These are phyloP conservation scores for Turritopsis rubra DNA, from an alignment of 30 jellyfish, hydroid and myxozoan genomes.

Conservation along the genomic window DNA sequence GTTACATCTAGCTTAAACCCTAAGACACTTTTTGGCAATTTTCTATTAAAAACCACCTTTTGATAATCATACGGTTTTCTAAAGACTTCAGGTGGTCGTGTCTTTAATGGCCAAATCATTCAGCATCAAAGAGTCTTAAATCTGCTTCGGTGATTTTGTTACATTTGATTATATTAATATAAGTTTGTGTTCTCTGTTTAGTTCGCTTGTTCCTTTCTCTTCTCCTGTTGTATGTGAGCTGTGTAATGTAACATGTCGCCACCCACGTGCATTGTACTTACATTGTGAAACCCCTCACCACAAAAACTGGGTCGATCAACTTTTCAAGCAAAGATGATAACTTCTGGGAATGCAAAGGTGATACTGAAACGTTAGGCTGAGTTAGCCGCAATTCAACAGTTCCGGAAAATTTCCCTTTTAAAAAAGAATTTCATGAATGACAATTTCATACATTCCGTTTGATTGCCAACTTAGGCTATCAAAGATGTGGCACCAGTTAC, in stretches of 20 bases:
- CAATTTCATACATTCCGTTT: too few relatives aligned
- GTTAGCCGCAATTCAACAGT: too few relatives aligned
- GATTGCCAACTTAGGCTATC: too few relatives aligned
- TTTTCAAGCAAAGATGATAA: conserved; percentile 12
- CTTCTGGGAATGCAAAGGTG: too few relatives aligned
- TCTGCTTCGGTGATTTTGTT: neutral
- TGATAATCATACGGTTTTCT: neutral
- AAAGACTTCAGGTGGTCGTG: neutral
- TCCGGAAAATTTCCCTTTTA: too few relatives aligned
- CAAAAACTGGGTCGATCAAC: conserved; percentile 34
- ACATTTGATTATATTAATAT: neutral
- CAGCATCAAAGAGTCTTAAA: neutral
- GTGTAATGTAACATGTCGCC: conserved; percentile 79
- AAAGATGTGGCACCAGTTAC: too few relatives aligned
- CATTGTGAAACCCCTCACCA: conserved; percentile 62
- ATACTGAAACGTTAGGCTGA: too few relatives aligned
- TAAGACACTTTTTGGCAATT: neutral
- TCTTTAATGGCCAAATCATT: neutral
- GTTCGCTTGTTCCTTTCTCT: conserved; percentile 51
- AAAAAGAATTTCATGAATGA: too few relatives aligned
- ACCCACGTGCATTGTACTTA: conserved; percentile 64
- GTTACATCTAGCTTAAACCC: neutral
- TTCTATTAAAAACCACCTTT: neutral
- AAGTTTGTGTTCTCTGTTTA: conserved; percentile 3
- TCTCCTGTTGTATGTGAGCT: conserved; percentile 65